phyloP scores from a whole-genome alignment of 2,888 invertebrate species.

The Tiliacea aurago region DNA sequence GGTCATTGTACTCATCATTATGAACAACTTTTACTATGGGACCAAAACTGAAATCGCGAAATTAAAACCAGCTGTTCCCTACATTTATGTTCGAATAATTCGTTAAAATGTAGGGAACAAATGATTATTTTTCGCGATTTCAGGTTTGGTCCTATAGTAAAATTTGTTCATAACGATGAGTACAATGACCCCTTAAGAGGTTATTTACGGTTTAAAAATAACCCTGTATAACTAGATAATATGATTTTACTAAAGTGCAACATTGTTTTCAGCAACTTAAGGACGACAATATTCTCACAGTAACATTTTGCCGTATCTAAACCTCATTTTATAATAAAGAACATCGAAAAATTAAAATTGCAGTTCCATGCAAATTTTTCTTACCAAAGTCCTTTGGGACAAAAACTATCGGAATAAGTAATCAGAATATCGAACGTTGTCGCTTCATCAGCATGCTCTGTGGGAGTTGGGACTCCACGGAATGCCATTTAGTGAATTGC shows the following conservation, averaged over 20 bases:
- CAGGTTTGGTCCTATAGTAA: too few relatives aligned
- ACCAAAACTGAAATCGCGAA: too few relatives aligned
- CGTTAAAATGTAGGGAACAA: too few relatives aligned
- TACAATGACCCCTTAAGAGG: too few relatives aligned
- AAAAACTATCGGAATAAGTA: slow-evolving; percentile 5
- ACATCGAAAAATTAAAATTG: background rate
- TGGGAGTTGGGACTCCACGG: slow-evolving; percentile 10
- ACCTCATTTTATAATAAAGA: background rate
- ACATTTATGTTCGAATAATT: too few relatives aligned
- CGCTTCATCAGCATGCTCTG: slow-evolving; percentile 19
- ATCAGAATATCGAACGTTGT: slow-evolving; percentile 12
- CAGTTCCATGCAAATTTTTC: background rate
- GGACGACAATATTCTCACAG: background rate
- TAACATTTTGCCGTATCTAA: background rate
- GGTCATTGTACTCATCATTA: too few relatives aligned
- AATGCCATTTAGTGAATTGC: slow-evolving; percentile 50
- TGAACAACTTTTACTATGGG: too few relatives aligned
- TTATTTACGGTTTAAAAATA: too few relatives aligned
- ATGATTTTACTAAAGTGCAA: background rate
- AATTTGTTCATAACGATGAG: too few relatives aligned
- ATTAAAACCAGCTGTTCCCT: too few relatives aligned
- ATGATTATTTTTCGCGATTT: too few relatives aligned
- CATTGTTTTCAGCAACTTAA: background rate
- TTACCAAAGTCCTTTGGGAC: slow-evolving; percentile 8
- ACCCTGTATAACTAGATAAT: background rate